Evolutionary conservation across 2,797 vertebrate species (phyloP).

Genomic region (Loris lydekkerianus): DNA sequence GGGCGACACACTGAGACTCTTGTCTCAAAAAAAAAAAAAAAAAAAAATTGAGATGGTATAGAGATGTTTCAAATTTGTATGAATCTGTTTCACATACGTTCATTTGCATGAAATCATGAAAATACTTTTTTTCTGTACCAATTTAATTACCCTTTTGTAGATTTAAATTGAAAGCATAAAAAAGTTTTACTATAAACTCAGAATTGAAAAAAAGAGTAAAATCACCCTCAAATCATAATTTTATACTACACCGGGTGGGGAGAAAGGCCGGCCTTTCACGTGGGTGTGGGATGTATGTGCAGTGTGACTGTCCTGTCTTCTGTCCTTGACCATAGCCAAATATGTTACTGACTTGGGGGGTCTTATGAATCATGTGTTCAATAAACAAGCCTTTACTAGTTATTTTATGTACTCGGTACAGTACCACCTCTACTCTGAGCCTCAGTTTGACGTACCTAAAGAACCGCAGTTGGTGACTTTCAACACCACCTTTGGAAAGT

Average conservation of each 20-base stretch:
- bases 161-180: background rate
- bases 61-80: conserved; percentile 11
- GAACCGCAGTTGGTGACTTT: conserved; percentile 42
- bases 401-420: conserved; percentile 29
- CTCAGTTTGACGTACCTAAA: conserved; percentile 65
- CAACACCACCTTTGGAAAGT: conserved; percentile 61
- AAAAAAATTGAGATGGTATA: background rate
- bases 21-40: too few species aligned
- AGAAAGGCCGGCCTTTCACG: background rate
- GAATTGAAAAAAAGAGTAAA: background rate
- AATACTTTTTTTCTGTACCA: background rate
- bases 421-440: conserved; percentile 66
- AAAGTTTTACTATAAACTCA: conserved; percentile 1
- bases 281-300: background rate
- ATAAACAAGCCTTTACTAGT: background rate
- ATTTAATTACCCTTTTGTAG: background rate
- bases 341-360: background rate
- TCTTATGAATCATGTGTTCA: background rate
- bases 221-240: background rate
- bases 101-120: conserved; percentile 21
- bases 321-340: background rate
- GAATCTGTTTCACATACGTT: background rate
- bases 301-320: background rate
- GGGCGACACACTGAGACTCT: too few species aligned
- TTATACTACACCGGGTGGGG: background rate